Conservation (phyloP, 1,140 invertebrate genomes). For the Ridgeia piscesae region DNA sequence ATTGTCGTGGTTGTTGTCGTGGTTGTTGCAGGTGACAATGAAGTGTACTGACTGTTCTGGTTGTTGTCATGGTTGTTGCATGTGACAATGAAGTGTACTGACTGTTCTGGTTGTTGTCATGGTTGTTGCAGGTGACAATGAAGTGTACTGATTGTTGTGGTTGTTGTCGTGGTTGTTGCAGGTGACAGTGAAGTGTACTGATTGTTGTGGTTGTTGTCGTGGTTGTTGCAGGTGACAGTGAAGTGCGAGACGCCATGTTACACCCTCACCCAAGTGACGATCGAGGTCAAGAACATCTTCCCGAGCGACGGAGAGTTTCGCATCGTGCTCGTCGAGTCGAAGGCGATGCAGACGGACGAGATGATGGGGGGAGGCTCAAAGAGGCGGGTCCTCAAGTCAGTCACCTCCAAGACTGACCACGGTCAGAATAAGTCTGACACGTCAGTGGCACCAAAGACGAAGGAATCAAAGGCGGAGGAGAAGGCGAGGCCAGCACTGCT, state of each 20-base stretch:
- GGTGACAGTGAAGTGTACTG: too few species aligned
- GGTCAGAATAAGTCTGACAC: background rate
- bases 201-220: too few species aligned
- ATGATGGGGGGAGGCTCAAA: background rate
- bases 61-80: too few species aligned
- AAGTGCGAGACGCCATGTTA: constrained; percentile 52
- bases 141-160: too few species aligned
- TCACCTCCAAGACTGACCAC: background rate
- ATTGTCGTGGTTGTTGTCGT: too few species aligned
- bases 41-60: too few species aligned
- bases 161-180: too few species aligned
- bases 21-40: too few species aligned
- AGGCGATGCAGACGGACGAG: background rate
- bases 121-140: too few species aligned
- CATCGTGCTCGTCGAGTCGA: constrained; percentile 46
- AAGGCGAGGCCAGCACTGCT: background rate
- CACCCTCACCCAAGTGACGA: constrained; percentile 47
- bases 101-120: too few species aligned
- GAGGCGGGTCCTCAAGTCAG: background rate
- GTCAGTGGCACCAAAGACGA: background rate
- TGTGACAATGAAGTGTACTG: too few species aligned
- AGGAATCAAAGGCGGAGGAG: background rate
- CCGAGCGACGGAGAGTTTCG: constrained; percentile 47
- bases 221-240: constrained; percentile 39
- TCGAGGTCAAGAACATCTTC: constrained; percentile 53